Evolutionary conservation across 2,113 vertebrate species (phyloP), one percentile per base, ranked within the genome.

Genomic region (Dinomys branickii): DNA sequence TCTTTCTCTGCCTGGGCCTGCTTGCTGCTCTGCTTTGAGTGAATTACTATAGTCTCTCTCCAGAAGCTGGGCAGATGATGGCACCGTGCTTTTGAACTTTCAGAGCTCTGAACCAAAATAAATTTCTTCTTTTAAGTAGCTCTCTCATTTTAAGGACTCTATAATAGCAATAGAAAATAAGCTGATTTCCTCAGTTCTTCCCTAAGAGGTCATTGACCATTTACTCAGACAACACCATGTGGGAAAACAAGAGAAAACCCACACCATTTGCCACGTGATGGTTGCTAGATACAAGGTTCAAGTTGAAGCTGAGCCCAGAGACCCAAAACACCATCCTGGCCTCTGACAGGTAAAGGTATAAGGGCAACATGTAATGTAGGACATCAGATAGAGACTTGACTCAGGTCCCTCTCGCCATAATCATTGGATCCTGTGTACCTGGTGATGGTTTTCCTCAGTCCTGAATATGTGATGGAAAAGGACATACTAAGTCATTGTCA

Each of bases 11-110:
- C 2, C 3, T 17, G 11, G 9, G 56, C 35, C 19, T 33, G 38
- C 7, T 24, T 33, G 8, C 35, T 61, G 7, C 19, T 89, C 56
- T 0, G 3, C 26, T 5, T 2, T 0, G 13, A 54, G 75, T 3
- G 22, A 69, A 33, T 0, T 26, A 24, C 58, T 30, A 33, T 24
- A 11, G 22, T 1, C 12, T 5, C 33, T 69, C 7, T 3, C 54
- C 17, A 61, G 63, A 59, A 59, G 24, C 11, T 69, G 54, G 24
- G 38, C 3, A 56, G 22, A 14, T 24, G 26, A 26, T 8, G 33
- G 38, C 0, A 1, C 44, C 17, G 6, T 26, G 65, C 24, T 17
- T 24, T 56, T 28, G 47, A 69, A 44, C 12, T 56, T 77, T 41
- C 14, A 56, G 14, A 77, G 22, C 17, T 59, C 52, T 13, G 11